A percentile compares a stretch with the other conserved stretches of the same genome.
These are phyloP conservation scores for Aphis craccivora DNA, from an alignment of 1,140 invertebrate species.

Conservation along the genomic window DNA sequence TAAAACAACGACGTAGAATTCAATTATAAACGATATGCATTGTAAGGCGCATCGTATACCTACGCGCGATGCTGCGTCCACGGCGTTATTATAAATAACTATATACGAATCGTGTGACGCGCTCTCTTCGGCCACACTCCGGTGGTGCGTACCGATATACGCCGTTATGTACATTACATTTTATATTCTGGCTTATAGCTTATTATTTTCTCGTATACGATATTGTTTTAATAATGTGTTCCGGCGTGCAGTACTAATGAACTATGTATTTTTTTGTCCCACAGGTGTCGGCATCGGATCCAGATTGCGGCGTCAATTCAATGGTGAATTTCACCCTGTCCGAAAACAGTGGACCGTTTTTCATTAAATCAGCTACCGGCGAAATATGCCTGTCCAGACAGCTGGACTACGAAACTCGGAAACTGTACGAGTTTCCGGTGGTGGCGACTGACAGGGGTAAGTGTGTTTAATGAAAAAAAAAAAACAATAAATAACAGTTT, in stretches of 20 bases:
- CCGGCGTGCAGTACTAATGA: background rate
- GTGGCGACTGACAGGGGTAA: slow-evolving; percentile 93
- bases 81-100: slow-evolving; percentile 8
- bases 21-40: slow-evolving; percentile 32
- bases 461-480: slow-evolving; percentile 60
- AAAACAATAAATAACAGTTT: background rate
- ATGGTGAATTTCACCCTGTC: slow-evolving; percentile 92
- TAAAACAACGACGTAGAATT: slow-evolving; percentile 34
- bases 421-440: slow-evolving; percentile 89
- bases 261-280: slow-evolving; percentile 3
- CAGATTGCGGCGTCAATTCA: slow-evolving; percentile 93
- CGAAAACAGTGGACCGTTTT: slow-evolving; percentile 77
- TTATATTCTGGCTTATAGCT: background rate
- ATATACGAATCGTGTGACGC: slow-evolving; percentile 4
- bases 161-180: background rate
- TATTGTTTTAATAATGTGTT: background rate
- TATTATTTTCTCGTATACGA: background rate
- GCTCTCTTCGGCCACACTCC: background rate
- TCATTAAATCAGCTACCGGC: slow-evolving; percentile 81
- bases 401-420: slow-evolving; percentile 86
- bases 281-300: slow-evolving; percentile 91
- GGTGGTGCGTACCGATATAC: background rate
- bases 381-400: slow-evolving; percentile 85
- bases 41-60: background rate
- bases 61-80: too few relatives aligned